Evolutionary conservation across 2,888 invertebrate species (phyloP).

Genomic region (Megalurothrips usitatus): DNA sequence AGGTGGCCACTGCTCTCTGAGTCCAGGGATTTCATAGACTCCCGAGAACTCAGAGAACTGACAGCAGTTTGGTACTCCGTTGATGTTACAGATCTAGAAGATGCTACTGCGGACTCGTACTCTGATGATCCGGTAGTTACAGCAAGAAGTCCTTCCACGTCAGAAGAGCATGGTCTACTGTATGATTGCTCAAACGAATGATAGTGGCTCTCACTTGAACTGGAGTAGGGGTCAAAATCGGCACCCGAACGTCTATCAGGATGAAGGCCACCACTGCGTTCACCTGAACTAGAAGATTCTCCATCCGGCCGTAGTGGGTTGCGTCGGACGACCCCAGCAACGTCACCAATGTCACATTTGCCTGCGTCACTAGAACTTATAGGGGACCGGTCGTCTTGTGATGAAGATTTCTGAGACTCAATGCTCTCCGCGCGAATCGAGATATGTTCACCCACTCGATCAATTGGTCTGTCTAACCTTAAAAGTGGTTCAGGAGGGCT

Average conservation of each 20-base stretch:
- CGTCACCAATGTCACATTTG: constrained; percentile 29
- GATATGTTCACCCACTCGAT: neutral
- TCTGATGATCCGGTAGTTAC: constrained; percentile 59
- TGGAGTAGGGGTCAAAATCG: constrained; percentile 75
- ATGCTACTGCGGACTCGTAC: constrained; percentile 79
- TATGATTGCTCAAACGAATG: constrained; percentile 76
- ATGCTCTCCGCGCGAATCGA: neutral
- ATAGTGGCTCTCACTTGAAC: constrained; percentile 84
- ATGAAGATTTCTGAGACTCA: neutral
- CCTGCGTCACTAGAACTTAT: neutral
- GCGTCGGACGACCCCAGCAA: constrained; percentile 35
- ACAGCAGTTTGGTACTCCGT: constrained; percentile 83
- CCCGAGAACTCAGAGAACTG: constrained; percentile 81
- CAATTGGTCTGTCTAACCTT: neutral
- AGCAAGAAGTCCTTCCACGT: constrained; percentile 68
- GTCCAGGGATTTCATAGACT: constrained; percentile 84
- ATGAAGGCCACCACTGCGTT: constrained; percentile 42
- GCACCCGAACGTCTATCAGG: constrained; percentile 69
- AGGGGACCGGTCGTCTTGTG: neutral
- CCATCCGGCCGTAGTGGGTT: constrained; percentile 44
- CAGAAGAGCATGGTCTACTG: constrained; percentile 80
- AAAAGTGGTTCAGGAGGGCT: neutral
- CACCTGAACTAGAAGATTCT: neutral
- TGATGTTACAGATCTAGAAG: constrained; percentile 68
- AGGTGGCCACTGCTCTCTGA: constrained; percentile 86